Evolutionary conservation across 2,113 vertebrate genomes (phyloP).

Genomic region (Cheirogaleus medius): DNA sequence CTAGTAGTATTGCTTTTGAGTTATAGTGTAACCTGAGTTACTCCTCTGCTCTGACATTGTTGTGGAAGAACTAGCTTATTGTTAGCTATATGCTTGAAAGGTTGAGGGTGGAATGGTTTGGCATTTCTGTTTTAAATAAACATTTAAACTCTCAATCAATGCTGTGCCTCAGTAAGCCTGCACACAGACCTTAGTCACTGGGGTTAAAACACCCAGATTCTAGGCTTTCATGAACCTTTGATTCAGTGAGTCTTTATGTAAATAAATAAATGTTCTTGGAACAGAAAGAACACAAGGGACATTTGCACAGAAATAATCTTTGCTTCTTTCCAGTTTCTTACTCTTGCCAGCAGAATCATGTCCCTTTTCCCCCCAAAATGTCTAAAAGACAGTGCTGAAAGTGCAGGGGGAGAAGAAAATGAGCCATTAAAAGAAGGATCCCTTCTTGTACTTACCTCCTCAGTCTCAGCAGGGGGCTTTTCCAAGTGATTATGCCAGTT

Average conservation of each 20-base stretch:
- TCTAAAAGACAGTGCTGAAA: conserved; percentile 1
- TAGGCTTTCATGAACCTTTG: conserved; percentile 7
- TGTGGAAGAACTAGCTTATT: conserved; percentile 83
- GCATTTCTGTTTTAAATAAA: conserved; percentile 89
- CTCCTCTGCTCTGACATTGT: conserved; percentile 80
- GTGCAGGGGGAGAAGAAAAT: background rate
- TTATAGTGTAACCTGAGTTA: conserved; percentile 80
- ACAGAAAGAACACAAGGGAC: conserved; percentile 27
- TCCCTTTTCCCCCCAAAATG: background rate
- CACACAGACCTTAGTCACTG: background rate
- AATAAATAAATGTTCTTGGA: conserved; percentile 48
- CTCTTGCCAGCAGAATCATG: conserved; percentile 42
- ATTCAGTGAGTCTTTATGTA: conserved; percentile 46
- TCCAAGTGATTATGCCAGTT: background rate
- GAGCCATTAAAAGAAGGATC: background rate
- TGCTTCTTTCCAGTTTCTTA: conserved; percentile 28
- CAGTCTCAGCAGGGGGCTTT: background rate
- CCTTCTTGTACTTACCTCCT: background rate
- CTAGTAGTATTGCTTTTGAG: conserved; percentile 81
- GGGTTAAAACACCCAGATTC: background rate
- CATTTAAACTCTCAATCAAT: conserved; percentile 77
- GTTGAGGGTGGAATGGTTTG: conserved; percentile 87
- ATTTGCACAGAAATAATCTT: conserved; percentile 44
- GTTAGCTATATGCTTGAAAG: conserved; percentile 81
- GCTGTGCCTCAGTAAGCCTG: conserved; percentile 56